A percentile compares a stretch with the other conserved stretches of the same genome.
phyloP scores from a whole-genome alignment of 2,888 invertebrate species.

The Meta bourneti region DNA sequence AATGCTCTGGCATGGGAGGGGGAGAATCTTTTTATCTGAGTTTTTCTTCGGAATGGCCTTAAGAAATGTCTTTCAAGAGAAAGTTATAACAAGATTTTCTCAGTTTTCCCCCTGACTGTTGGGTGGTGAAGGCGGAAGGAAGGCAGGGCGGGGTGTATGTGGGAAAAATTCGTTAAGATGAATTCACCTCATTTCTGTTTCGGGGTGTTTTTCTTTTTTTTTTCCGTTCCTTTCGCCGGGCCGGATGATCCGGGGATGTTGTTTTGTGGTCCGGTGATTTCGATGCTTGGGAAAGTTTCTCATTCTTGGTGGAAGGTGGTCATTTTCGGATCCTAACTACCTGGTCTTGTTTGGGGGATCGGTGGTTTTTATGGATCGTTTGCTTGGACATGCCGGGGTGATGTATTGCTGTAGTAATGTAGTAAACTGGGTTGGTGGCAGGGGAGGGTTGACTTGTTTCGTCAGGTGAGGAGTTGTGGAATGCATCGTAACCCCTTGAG shows the following conservation, averaged over 20 bases:
- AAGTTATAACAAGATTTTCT: conserved; percentile 71
- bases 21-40: conserved; percentile 37
- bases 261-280: conserved; percentile 29
- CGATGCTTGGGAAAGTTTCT: not conserved
- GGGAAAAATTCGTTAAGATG: conserved; percentile 68
- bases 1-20: not conserved
- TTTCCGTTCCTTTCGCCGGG: not conserved
- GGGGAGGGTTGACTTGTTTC: not conserved
- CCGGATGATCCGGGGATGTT: conserved; percentile 11
- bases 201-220: not conserved
- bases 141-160: conserved; percentile 37
- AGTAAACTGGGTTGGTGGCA: too few species aligned
- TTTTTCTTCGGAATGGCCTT: conserved; percentile 42
- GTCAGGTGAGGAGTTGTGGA: not conserved
- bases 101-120: not conserved
- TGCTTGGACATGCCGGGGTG: too few species aligned
- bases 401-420: too few species aligned
- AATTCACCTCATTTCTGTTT: conserved; percentile 29
- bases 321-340: not conserved
- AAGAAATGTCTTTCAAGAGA: conserved; percentile 57
- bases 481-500: not conserved
- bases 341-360: not conserved
- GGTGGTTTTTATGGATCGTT: conserved; percentile 11
- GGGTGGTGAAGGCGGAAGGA: conserved; percentile 2
- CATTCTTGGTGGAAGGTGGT: conserved; percentile 3